A percentile compares a stretch with the other conserved stretches of the same genome.
These are phyloP conservation scores for Taeniopygia guttata DNA, from an alignment of 2,797 vertebrate species.

Conservation along the genomic window DNA sequence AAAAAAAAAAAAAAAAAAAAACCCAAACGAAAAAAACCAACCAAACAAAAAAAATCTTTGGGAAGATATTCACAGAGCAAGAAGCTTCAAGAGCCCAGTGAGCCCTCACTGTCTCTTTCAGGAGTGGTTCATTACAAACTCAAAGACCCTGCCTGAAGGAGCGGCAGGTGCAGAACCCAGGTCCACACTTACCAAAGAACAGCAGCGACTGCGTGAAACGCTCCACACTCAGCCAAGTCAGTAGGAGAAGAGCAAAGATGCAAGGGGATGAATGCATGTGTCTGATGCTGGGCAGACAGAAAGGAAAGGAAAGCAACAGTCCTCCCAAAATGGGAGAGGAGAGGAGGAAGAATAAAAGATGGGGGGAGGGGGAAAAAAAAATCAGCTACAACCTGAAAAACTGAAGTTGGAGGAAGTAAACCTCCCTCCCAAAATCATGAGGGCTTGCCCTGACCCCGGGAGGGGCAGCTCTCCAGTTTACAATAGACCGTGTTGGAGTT, in stretches of 20 bases:
- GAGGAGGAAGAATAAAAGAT: neutral
- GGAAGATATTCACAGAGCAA: constrained; percentile 57
- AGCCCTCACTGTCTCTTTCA: constrained; percentile 48
- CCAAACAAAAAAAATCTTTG: constrained; percentile 42
- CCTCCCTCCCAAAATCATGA: constrained; percentile 83
- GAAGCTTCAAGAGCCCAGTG: constrained; percentile 46
- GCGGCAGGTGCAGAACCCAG: neutral
- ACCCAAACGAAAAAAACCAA: no score
- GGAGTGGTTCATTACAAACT: constrained; percentile 53
- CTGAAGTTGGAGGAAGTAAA: constrained; percentile 25
- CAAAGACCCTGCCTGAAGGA: neutral
- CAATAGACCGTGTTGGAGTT: constrained; percentile 98
- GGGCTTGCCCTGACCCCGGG: constrained; percentile 83
- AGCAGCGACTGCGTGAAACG: neutral
- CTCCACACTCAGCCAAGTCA: constrained; percentile 25
- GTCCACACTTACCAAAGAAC: constrained; percentile 52
- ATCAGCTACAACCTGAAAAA: constrained; percentile 78
- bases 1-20: neutral
- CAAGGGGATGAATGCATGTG: neutral
- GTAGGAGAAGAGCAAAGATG: neutral
- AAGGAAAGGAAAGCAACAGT: constrained; percentile 57
- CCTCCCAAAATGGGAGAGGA: neutral
- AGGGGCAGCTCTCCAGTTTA: constrained; percentile 91
- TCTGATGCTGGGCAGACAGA: constrained; percentile 45
- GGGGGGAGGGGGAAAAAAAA: neutral